A percentile compares a stretch with the other conserved stretches of the same genome.
Conservation (phyloP, 2,113 vertebrate species). For the Mobula birostris region DNA sequence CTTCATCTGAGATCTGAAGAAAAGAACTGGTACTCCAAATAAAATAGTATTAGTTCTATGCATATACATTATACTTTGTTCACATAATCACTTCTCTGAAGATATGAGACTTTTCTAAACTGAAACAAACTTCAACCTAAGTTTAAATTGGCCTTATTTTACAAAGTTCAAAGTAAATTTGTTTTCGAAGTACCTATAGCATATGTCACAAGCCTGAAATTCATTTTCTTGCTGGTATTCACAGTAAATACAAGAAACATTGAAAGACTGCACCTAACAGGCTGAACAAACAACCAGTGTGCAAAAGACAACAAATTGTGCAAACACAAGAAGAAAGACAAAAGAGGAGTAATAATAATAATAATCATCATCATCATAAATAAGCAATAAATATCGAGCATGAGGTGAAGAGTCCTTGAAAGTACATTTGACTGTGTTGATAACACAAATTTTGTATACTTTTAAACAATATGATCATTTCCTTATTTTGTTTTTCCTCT, state of each 20-base stretch:
- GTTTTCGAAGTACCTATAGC: too few relatives aligned
- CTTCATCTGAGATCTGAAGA: neutral
- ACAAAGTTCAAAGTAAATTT: neutral
- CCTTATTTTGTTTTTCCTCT: neutral
- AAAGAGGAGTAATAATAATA: too few relatives aligned
- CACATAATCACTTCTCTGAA: neutral
- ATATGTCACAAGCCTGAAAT: too few relatives aligned
- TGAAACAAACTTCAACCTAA: neutral
- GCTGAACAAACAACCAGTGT: too few relatives aligned
- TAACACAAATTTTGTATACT: neutral
- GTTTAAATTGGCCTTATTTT: neutral
- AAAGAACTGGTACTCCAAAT: neutral
- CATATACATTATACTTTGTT: neutral
- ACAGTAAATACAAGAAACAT: too few relatives aligned
- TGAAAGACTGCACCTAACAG: too few relatives aligned
- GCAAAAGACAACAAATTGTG: too few relatives aligned
- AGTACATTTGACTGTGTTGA: neutral
- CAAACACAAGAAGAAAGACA: too few relatives aligned
- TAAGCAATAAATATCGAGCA: too few relatives aligned
- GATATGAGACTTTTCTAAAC: neutral
- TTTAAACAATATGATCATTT: neutral
- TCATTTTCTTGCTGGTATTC: too few relatives aligned
- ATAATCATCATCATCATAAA: too few relatives aligned
- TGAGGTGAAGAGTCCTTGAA: too few relatives aligned
- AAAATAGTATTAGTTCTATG: neutral